phyloP scores from a whole-genome alignment of 2,797 vertebrate species.

The Cuniculus paca region DNA sequence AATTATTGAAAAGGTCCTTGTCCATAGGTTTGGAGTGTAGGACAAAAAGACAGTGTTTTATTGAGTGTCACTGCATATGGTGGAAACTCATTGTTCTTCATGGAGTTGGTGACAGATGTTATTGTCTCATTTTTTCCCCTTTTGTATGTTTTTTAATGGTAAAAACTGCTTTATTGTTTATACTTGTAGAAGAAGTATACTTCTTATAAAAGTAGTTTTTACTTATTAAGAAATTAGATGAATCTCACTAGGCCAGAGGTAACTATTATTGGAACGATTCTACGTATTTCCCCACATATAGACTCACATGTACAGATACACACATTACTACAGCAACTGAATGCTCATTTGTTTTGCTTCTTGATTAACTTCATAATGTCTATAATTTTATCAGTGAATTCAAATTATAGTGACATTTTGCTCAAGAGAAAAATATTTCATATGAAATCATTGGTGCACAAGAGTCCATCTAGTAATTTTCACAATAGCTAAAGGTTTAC shows the following conservation, averaged over 20 bases:
- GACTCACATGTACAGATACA: background rate
- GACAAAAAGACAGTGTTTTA: background rate
- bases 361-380: background rate
- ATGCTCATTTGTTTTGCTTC: background rate
- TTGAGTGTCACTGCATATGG: background rate
- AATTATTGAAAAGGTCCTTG: background rate
- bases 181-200: background rate
- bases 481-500: background rate
- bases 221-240: background rate
- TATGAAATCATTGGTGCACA: background rate
- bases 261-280: background rate
- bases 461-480: background rate
- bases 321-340: background rate
- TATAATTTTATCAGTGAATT: background rate
- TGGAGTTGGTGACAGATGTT: background rate
- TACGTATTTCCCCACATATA: background rate
- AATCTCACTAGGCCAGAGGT: background rate
- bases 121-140: background rate
- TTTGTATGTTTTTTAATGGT: background rate
- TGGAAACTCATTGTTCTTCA: background rate
- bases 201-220: background rate
- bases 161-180: background rate
- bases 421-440: background rate
- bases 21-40: background rate
- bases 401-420: slow-evolving; percentile 1